phyloP scores from a whole-genome alignment of 2,888 invertebrate species.

The Eupithecia pulchellata region DNA sequence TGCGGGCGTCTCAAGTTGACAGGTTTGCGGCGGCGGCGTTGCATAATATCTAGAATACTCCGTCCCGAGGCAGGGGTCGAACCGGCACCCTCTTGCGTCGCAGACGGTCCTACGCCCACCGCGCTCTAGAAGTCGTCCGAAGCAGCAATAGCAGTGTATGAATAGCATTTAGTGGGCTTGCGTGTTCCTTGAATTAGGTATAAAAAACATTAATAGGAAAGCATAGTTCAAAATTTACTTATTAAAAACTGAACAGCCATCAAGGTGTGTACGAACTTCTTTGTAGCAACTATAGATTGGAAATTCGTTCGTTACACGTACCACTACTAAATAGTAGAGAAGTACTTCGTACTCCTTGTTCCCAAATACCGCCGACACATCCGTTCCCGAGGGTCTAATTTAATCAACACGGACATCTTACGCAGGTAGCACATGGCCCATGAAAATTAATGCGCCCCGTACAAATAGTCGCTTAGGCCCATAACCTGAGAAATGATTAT shows the following conservation, averaged over 20 bases:
- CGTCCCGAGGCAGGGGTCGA: no score
- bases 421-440: conserved; percentile 46
- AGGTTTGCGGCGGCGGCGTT: no score
- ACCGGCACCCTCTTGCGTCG: no score
- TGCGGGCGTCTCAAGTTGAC: no score
- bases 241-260: background rate
- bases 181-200: background rate
- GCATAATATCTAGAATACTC: no score
- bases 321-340: background rate
- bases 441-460: conserved; percentile 62
- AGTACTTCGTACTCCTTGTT: conserved; percentile 22
- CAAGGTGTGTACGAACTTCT: background rate
- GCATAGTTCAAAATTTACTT: background rate
- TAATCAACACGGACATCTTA: conserved; percentile 54
- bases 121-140: no score
- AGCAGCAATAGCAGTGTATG: no score
- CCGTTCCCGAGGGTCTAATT: conserved; percentile 48
- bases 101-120: no score
- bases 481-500: conserved; percentile 62
- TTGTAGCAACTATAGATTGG: background rate
- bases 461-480: conserved; percentile 58
- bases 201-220: background rate
- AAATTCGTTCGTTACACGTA: background rate
- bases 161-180: background rate
- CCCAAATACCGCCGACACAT: conserved; percentile 36